A percentile compares a stretch with the other conserved stretches of the same genome.
phyloP scores from a whole-genome alignment of 2,113 vertebrate species.

The Hypocryptadius cinnamomeus region DNA sequence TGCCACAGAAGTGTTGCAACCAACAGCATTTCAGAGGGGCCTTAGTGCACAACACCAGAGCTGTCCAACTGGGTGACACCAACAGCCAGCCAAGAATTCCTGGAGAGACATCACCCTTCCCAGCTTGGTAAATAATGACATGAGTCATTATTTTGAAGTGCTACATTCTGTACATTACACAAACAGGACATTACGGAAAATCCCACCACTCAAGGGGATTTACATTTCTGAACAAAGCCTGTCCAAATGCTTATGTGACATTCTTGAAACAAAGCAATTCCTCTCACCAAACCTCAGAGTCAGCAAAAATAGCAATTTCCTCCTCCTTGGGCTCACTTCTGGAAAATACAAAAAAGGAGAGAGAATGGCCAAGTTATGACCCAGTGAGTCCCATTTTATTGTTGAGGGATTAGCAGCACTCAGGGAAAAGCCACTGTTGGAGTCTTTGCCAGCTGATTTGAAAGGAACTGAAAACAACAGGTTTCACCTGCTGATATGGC shows the following conservation, averaged over 20 bases:
- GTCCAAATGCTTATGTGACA: neutral
- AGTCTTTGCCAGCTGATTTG: neutral
- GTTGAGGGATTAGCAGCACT: neutral
- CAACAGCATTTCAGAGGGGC: neutral
- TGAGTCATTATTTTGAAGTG: neutral
- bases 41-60: neutral
- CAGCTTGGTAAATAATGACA: neutral
- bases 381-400: neutral
- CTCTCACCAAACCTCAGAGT: neutral
- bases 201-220: neutral
- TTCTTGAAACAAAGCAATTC: neutral
- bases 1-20: neutral
- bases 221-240: neutral
- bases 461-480: neutral
- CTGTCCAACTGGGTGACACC: neutral
- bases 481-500: neutral
- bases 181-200: neutral
- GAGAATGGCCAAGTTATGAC: neutral
- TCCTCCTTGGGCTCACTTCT: neutral
- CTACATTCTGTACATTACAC: neutral
- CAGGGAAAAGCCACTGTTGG: neutral
- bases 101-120: neutral
- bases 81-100: neutral
- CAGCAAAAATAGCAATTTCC: neutral
- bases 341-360: neutral